Percentiles rank a stretch among this genome's conserved stretches.
phyloP scores from a whole-genome alignment of 2,113 vertebrate species.

The Anhinga rufa region DNA sequence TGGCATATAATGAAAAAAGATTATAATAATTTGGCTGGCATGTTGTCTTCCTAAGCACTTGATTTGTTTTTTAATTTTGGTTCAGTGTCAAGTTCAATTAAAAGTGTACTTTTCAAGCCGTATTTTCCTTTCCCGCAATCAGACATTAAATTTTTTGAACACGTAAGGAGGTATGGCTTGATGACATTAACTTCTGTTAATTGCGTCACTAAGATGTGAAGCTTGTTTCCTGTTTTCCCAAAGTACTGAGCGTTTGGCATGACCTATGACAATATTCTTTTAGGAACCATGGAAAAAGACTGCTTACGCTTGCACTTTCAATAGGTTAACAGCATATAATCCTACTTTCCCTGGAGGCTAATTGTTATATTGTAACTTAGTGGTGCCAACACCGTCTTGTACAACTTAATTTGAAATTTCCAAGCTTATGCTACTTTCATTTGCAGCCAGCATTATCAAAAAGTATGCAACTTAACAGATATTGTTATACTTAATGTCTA shows the following conservation, averaged over 20 bases:
- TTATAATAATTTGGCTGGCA: not conserved
- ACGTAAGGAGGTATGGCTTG: not conserved
- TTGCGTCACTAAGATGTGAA: conserved; percentile 20
- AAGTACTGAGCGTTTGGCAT: conserved; percentile 10
- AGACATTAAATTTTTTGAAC: conserved; percentile 8
- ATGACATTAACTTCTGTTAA: conserved; percentile 31
- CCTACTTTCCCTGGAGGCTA: conserved; percentile 46
- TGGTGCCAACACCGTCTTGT: conserved; percentile 49
- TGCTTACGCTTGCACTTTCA: conserved; percentile 61
- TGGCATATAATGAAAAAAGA: not conserved
- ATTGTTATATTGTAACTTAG: conserved; percentile 4
- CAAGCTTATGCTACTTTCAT: conserved; percentile 41
- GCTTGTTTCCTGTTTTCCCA: conserved; percentile 46
- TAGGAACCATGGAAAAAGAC: conserved; percentile 2
- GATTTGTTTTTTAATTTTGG: not conserved
- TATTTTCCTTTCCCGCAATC: not conserved
- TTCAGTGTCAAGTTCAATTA: not conserved
- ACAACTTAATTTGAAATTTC: conserved; percentile 60
- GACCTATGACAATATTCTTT: conserved; percentile 45
- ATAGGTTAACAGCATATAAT: conserved; percentile 61
- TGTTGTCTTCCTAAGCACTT: not conserved
- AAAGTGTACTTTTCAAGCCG: not conserved
- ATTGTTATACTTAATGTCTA: not conserved
- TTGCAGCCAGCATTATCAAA: conserved; percentile 28
- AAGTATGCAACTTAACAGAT: not conserved